Evolutionary conservation across 2,888 invertebrate genomes (phyloP).

Genomic region (Caenorhabditis uteleia): DNA sequence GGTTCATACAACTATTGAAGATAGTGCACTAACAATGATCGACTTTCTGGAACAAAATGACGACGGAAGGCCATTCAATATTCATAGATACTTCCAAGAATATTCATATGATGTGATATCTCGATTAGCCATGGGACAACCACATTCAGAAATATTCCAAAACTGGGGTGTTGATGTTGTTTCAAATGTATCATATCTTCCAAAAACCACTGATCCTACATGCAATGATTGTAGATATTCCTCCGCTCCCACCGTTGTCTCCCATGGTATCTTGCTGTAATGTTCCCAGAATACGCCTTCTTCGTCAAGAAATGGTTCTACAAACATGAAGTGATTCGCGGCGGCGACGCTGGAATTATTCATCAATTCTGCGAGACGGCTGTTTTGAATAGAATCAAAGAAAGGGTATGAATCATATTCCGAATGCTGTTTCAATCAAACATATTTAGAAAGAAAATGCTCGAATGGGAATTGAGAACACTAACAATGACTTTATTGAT

Average conservation of each 20-base stretch:
- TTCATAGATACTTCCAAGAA: constrained; percentile 51
- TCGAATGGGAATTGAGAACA: constrained; percentile 26
- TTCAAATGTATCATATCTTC: constrained; percentile 9
- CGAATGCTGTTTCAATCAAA: background rate
- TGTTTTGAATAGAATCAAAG: constrained; percentile 1
- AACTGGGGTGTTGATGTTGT: constrained; percentile 20
- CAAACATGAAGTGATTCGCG: constrained; percentile 22
- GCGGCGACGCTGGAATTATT: constrained; percentile 24
- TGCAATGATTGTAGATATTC: constrained; percentile 37
- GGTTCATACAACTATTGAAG: constrained; percentile 40
- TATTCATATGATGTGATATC: constrained; percentile 51
- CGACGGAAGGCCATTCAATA: constrained; percentile 36
- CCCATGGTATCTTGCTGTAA: constrained; percentile 24
- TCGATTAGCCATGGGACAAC: constrained; percentile 51
- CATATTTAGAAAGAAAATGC: constrained; percentile 20
- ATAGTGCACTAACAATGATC: constrained; percentile 36
- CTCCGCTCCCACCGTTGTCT: constrained; percentile 5
- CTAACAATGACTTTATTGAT: constrained; percentile 62
- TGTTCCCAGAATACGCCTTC: constrained; percentile 16
- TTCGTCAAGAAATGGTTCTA: constrained; percentile 16
- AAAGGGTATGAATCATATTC: constrained; percentile 11
- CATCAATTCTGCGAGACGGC: constrained; percentile 7
- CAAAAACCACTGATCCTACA: too few species aligned
- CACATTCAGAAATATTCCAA: constrained; percentile 34
- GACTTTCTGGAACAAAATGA: constrained; percentile 21